Percentiles rank a stretch among this genome's conserved stretches.
Conservation (phyloP, 2,797 vertebrate genomes). For the Pogonophryne albipinna region DNA sequence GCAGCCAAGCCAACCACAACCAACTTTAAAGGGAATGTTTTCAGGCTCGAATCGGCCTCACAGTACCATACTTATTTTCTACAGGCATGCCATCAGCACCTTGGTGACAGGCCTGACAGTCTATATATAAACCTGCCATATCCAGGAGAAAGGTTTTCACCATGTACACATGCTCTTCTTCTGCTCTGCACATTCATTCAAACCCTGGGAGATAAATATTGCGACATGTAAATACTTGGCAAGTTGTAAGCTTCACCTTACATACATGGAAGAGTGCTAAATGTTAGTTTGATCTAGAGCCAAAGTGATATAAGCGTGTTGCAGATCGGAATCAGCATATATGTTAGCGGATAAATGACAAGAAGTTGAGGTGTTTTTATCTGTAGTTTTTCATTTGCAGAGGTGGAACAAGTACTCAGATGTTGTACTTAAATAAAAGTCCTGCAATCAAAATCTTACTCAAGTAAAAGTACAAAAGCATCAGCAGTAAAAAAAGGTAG, state of each 20-base stretch:
- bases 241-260: background rate
- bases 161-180: constrained; percentile 1
- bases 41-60: constrained; percentile 25
- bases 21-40: constrained; percentile 26
- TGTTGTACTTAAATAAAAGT: no score
- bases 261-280: background rate
- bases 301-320: background rate
- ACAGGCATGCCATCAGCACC: constrained; percentile 38
- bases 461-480: no score
- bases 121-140: constrained; percentile 55
- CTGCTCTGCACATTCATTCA: background rate
- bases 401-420: no score
- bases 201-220: background rate
- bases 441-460: no score
- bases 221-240: background rate
- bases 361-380: background rate
- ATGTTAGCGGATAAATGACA: no score
- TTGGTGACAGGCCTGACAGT: constrained; percentile 40
- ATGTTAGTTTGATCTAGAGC: background rate
- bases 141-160: constrained; percentile 26
- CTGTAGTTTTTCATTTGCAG: no score
- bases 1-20: constrained; percentile 14
- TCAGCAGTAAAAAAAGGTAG: no score
- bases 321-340: background rate
- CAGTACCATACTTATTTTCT: constrained; percentile 25